Conservation (phyloP, 2,797 vertebrate species). For the Tragopan temminckii region DNA sequence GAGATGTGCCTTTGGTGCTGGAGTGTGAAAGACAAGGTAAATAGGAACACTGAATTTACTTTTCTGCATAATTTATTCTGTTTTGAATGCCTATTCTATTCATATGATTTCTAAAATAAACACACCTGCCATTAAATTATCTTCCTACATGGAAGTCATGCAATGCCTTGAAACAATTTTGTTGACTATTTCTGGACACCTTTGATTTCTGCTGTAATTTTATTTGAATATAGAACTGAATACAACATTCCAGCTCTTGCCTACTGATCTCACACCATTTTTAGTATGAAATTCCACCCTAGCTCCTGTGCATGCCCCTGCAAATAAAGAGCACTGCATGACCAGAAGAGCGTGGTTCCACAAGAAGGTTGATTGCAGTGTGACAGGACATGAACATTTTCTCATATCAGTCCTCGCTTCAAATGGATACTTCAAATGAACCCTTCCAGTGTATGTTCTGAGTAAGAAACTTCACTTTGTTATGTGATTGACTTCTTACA, state of each 20-base stretch:
- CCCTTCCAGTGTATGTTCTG: neutral
- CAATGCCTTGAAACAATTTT: slow-evolving; percentile 45
- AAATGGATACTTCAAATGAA: neutral
- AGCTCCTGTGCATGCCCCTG: neutral
- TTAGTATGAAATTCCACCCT: neutral
- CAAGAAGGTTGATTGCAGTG: neutral
- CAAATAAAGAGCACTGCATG: neutral
- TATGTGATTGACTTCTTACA: neutral
- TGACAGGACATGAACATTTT: neutral
- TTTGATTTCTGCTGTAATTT: slow-evolving; percentile 39
- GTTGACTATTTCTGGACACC: slow-evolving; percentile 36
- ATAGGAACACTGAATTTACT: slow-evolving; percentile 30
- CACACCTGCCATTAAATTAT: slow-evolving; percentile 48
- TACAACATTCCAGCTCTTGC: neutral
- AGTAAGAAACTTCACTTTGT: neutral
- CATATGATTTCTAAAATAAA: slow-evolving; percentile 61
- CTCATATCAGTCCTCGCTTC: neutral
- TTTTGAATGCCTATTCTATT: slow-evolving; percentile 53
- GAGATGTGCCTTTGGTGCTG: slow-evolving; percentile 43
- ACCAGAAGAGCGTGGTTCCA: rapidly evolving
- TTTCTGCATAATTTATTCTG: slow-evolving; percentile 62
- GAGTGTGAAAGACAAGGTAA: slow-evolving; percentile 65
- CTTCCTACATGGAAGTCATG: slow-evolving; percentile 2
- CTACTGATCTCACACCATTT: neutral
- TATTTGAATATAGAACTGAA: slow-evolving; percentile 20